Percentiles rank a stretch among this genome's conserved stretches.
phyloP scores from a whole-genome alignment of 2,113 vertebrate species.

The Sarotherodon lohbergeri region DNA sequence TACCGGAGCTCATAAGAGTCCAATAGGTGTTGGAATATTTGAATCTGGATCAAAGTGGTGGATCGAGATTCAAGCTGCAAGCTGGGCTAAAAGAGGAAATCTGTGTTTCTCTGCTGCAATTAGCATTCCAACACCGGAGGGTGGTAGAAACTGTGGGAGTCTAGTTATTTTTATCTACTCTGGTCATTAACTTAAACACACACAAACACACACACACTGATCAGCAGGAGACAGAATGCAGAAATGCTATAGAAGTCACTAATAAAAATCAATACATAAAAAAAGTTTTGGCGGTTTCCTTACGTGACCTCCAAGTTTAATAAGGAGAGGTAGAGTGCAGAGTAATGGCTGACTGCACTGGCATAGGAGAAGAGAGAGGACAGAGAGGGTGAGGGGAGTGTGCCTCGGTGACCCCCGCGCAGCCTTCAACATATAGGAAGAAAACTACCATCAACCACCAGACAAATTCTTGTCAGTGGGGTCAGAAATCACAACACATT shows the following conservation, averaged over 20 bases:
- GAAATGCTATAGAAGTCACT: neutral
- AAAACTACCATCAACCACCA: conserved; percentile 15
- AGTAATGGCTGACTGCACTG: neutral
- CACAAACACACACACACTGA: neutral
- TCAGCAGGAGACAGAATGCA: neutral
- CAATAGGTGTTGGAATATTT: neutral
- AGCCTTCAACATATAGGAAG: neutral
- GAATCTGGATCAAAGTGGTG: neutral
- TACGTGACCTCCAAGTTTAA: neutral
- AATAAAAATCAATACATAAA: neutral
- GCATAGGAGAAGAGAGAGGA: neutral
- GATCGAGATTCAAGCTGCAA: neutral
- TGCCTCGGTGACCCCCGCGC: neutral
- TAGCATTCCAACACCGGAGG: neutral
- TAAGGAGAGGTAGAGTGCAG: neutral
- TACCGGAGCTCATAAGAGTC: neutral
- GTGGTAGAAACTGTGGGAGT: neutral
- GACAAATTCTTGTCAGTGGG: neutral
- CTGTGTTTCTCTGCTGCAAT: neutral
- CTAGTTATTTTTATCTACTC: neutral
- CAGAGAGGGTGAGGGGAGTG: neutral
- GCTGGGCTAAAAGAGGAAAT: neutral
- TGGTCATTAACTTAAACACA: neutral
- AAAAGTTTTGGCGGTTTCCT: neutral
- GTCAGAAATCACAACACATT: neutral